These are phyloP conservation scores for Andrena trimmerana DNA, from an alignment of 2,888 invertebrate genomes.

Conservation along the genomic window DNA sequence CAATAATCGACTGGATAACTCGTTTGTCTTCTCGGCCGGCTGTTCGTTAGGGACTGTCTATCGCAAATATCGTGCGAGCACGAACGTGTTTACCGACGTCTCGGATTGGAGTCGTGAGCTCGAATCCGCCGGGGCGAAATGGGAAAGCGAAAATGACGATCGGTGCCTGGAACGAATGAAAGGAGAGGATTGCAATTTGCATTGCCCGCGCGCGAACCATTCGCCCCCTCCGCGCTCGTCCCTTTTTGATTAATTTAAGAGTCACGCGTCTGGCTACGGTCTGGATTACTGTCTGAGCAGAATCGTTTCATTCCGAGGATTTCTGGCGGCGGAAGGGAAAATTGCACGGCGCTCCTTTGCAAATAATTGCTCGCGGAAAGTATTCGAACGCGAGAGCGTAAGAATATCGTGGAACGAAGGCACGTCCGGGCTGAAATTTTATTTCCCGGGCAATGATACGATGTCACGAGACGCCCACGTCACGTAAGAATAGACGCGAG, in stretches of 20 bases:
- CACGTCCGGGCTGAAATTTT: not conserved
- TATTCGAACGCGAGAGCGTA: not conserved
- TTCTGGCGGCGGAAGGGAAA: not conserved
- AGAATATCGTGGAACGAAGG: too few species aligned
- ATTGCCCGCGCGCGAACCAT: slow-evolving; percentile 60
- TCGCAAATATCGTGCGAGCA: slow-evolving; percentile 72
- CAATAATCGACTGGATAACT: slow-evolving; percentile 75
- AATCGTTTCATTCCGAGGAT: slow-evolving; percentile 26
- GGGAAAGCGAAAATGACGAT: slow-evolving; percentile 68
- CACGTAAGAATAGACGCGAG: slow-evolving; percentile 33
- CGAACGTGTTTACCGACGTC: slow-evolving; percentile 70
- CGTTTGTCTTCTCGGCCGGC: slow-evolving; percentile 70
- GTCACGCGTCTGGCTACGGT: slow-evolving; percentile 37
- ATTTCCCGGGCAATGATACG: not conserved
- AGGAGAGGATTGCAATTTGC: slow-evolving; percentile 73
- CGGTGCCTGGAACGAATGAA: slow-evolving; percentile 65
- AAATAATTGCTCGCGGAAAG: slow-evolving; percentile 13
- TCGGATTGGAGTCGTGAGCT: slow-evolving; percentile 72
- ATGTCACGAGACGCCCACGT: not conserved
- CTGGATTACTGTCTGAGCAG: slow-evolving; percentile 11
- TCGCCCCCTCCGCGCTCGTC: slow-evolving; percentile 13
- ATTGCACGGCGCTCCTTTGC: not conserved
- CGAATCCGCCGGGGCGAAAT: slow-evolving; percentile 63
- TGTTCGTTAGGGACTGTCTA: slow-evolving; percentile 72
- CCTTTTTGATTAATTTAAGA: slow-evolving; percentile 55